Evolutionary conservation across 2,888 invertebrate genomes (phyloP), one percentile per base, ranked within the genome.

Genomic region (Oithona nana): DNA sequence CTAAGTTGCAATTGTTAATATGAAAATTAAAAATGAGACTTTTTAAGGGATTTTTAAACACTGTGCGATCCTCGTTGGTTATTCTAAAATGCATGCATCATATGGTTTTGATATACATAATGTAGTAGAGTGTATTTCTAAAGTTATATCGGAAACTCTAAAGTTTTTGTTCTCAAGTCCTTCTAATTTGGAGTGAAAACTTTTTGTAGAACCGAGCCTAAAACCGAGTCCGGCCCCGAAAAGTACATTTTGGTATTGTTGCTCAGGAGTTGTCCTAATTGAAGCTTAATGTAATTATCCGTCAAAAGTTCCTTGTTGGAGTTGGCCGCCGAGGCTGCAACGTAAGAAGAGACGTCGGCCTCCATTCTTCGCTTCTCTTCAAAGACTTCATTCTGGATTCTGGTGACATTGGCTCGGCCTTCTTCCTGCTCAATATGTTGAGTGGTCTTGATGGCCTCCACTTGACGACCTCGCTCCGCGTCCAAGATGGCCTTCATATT

Each of bases 221-320:
- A 20, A 16, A 50, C 20, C n/a, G 22, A 22, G 1, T 60, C 60
- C 13, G 26, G 26, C 8, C 49, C 60, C 1, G 50, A 28, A 3
- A 60, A 60, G 31, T 50, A 60, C 60, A 60, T 60, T 28, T 60
- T 60, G 24, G 60, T 50, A 22, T 48, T 60, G 22, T 60, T 60
- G n/a, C 20, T 26, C 8, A 60, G 8, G 2, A n/a, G 24, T 28
- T 60, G 49, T 16, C 26, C 31, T 24, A 60, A 4, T 28, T 60
- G 50, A 3, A 60, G 28, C 28, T 60, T 60, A 26, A 60, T 22
- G 49, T 50, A 60, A 16, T 50, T 20, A 50, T 60, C 60, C 24
- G 60, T 60, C 8, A 60, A 28, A 3, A 60, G 50, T 16, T 26
- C 24, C 28, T 60, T 48, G 31, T 60, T 60, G 6, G 51, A 48